Evolutionary conservation across 2,888 invertebrate species (phyloP), one percentile per base, ranked within the genome.

Genomic region (Synergus japonicus): DNA sequence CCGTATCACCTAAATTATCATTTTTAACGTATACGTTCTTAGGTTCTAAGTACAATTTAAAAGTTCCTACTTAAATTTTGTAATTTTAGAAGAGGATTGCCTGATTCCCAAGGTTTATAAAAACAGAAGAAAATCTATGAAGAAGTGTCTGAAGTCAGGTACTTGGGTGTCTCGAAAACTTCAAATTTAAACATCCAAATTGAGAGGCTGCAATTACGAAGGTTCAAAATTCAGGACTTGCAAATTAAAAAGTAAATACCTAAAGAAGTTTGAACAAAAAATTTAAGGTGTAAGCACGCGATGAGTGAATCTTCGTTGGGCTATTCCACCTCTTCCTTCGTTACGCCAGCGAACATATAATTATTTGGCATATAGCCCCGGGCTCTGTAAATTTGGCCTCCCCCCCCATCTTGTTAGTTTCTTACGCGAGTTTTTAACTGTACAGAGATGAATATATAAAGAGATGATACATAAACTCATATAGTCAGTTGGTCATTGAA

Each of bases 341-440:
- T 69, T 69, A 22, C 15, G 49, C 49, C 69, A 69, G 29, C 29
- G 49, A 69, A 69, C 69, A 49, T 69, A 69, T 69, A 69, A 69
- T 69, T 69, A 69, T 69, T 69, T 69, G 69, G 49, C 49, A 69
- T 69, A 54, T 69, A 49, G 69, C 69, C 69, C 29, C 29, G n/a
- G 29, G 69, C 49, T 69, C 49, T 69, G 49, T 69, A 69, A 69
- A 69, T 69, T 69, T 69, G 46, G 49, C 49, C 69, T 29, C 46
- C 49, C 46, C 46, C 49, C 8, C 2, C 69, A 15, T 37, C 69
- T 37, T 29, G 49, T 54, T 69, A 69, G 49, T 69, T 69, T 69
- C 29, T 69, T 54, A 46, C 15, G 29, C 49, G 49, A 46, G 49
- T 69, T 18, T 65, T 41, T 8, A 65, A 65, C n/a, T 43, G 44